These are phyloP conservation scores for Caenorhabditis sp. DNA, from an alignment of 2,888 invertebrate genomes.

Conservation along the genomic window DNA sequence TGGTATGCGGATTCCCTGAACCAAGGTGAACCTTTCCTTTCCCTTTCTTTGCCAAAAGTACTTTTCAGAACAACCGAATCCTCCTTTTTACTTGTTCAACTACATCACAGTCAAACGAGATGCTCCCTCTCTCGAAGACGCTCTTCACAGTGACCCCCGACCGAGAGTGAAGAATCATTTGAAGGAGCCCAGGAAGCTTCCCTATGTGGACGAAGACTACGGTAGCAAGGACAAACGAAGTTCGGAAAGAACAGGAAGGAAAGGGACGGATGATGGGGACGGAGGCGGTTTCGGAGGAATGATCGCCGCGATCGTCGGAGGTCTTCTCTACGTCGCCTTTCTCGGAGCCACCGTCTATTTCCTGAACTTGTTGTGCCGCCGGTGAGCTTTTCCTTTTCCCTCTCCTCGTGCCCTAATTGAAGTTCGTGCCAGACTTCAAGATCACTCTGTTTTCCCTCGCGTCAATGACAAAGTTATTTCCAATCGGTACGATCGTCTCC, in stretches of 20 bases:
- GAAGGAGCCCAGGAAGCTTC: neutral
- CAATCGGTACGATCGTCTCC: no score
- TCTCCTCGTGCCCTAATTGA: neutral
- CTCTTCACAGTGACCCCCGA: conserved; percentile 1
- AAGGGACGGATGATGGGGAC: neutral
- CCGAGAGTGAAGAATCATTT: neutral
- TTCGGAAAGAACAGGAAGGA: neutral
- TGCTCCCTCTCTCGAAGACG: conserved; percentile 26
- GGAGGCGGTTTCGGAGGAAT: neutral
- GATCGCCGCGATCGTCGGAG: neutral
- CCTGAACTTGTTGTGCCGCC: conserved; percentile 3
- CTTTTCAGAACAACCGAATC: conserved; percentile 25
- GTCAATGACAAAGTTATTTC: no score
- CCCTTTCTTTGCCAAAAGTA: neutral
- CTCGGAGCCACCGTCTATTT: conserved; percentile 6
- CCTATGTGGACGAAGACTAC: neutral
- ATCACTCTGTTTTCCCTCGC: conserved; percentile 17
- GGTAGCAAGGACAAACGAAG: neutral
- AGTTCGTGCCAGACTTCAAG: conserved; percentile 1
- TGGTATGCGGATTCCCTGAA: conserved; percentile 23
- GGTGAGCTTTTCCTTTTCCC: neutral
- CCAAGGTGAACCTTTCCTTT: conserved; percentile 8
- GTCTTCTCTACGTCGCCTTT: neutral
- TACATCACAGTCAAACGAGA: conserved; percentile 17
- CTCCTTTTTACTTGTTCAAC: conserved; percentile 38